These are phyloP conservation scores for Thamnophis sirtalis DNA, from an alignment of 2,113 vertebrate species.

Conservation along the genomic window DNA sequence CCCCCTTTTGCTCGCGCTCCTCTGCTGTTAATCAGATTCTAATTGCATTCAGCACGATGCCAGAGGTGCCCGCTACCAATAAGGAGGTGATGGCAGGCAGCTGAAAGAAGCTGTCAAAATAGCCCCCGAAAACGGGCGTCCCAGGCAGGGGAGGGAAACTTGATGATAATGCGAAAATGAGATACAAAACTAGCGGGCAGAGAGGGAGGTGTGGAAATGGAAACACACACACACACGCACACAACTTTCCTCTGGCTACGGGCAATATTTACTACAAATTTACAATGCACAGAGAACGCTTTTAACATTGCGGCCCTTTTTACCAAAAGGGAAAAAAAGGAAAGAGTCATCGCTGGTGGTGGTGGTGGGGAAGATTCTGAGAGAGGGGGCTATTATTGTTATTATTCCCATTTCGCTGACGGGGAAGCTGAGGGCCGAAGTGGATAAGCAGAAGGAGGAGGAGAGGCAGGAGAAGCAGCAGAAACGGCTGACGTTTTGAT, in stretches of 20 bases:
- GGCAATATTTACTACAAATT: not conserved
- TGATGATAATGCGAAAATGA: constrained; percentile 53
- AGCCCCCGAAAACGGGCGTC: constrained; percentile 21
- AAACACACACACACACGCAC: rapidly evolving
- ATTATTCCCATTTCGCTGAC: not conserved
- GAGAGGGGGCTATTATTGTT: too few relatives aligned
- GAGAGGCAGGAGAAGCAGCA: not conserved
- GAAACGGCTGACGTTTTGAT: not conserved
- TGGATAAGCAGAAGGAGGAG: not conserved
- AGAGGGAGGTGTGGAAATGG: constrained; percentile 19
- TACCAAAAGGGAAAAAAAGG: too few relatives aligned
- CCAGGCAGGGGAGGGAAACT: not conserved
- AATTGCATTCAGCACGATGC: constrained; percentile 6
- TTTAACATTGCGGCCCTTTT: not conserved
- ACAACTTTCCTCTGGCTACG: not conserved
- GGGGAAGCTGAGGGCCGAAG: not conserved
- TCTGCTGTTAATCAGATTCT: not conserved
- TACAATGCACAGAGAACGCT: not conserved
- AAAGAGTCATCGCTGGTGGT: not conserved
- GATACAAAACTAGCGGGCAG: constrained; percentile 51
- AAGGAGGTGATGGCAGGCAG: constrained; percentile 50
- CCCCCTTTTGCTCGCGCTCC: not conserved
- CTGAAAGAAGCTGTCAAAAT: constrained; percentile 55
- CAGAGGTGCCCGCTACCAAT: constrained; percentile 44
- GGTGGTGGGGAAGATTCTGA: not conserved